Percentiles rank a stretch among this genome's conserved stretches.
These are phyloP conservation scores for Aelia acuminata DNA, from an alignment of 2,888 invertebrate species.

Conservation along the genomic window DNA sequence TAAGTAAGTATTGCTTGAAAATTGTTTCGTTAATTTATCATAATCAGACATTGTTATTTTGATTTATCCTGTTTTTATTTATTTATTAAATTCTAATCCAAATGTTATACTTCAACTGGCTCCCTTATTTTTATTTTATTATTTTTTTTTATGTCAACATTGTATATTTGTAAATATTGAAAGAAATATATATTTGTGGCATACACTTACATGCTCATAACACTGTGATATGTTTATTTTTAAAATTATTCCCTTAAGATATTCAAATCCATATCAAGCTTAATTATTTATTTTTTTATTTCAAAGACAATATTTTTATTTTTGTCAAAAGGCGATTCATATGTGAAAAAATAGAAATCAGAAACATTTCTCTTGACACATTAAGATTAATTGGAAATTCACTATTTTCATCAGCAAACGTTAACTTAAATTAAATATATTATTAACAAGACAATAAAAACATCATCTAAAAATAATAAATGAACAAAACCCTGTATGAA, in stretches of 20 bases:
- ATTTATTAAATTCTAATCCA: background rate
- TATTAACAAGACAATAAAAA: too few species aligned
- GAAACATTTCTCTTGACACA: background rate
- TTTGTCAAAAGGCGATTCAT: background rate
- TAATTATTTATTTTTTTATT: background rate
- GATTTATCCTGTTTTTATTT: background rate
- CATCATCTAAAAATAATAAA: too few species aligned
- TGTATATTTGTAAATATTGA: conserved; percentile 45
- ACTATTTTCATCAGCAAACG: background rate
- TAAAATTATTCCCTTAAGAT: conserved; percentile 40
- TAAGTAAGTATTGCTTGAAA: conserved; percentile 1
- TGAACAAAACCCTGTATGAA: too few species aligned
- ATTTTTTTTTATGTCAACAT: conserved; percentile 24
- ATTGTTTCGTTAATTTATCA: background rate
- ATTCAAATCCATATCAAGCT: background rate
- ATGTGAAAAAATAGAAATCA: background rate
- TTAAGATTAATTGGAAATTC: background rate
- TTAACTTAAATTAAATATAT: too few species aligned
- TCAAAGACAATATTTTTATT: background rate
- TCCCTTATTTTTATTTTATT: conserved; percentile 25
- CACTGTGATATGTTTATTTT: conserved; percentile 36
- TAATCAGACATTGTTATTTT: background rate
- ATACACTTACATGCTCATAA: conserved; percentile 46
- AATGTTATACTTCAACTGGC: background rate
- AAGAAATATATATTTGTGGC: conserved; percentile 51